phyloP scores from a whole-genome alignment of 2,113 vertebrate genomes.

The Etheostoma cragini region DNA sequence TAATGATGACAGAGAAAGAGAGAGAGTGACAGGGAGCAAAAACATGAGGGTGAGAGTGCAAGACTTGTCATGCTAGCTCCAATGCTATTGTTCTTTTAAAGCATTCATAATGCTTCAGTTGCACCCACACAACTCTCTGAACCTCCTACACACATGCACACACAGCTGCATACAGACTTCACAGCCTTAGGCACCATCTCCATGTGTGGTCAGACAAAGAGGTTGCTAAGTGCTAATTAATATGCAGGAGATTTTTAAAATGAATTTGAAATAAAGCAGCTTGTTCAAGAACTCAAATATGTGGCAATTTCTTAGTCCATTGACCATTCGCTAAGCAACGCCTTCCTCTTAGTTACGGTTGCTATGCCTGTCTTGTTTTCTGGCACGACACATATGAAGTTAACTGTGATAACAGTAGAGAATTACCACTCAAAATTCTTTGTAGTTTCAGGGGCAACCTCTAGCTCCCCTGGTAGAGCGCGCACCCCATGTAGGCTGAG shows the following conservation, averaged over 20 bases:
- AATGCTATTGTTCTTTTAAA: slow-evolving; percentile 59
- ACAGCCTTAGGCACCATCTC: slow-evolving; percentile 47
- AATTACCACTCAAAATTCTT: background rate
- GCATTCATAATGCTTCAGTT: slow-evolving; percentile 58
- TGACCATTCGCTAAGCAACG: slow-evolving; percentile 1
- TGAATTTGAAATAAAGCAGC: background rate
- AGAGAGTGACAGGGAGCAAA: slow-evolving; percentile 28
- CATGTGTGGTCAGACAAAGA: slow-evolving; percentile 9
- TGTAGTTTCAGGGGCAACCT: background rate
- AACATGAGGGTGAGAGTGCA: slow-evolving; percentile 9
- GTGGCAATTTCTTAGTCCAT: slow-evolving; percentile 44
- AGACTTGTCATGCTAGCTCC: slow-evolving; percentile 37
- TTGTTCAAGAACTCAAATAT: slow-evolving; percentile 34
- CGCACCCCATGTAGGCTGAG: too few species aligned
- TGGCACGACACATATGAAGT: background rate
- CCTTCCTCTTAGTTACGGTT: slow-evolving; percentile 16
- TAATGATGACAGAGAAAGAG: slow-evolving; percentile 40
- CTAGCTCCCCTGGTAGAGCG: too few species aligned
- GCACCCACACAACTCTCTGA: slow-evolving; percentile 61
- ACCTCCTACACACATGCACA: slow-evolving; percentile 36
- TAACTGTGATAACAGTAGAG: background rate
- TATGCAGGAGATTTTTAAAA: slow-evolving; percentile 41
- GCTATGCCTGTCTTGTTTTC: slow-evolving; percentile 21
- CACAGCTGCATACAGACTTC: slow-evolving; percentile 16
- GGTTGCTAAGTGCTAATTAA: slow-evolving; percentile 39